Conservation (phyloP, 2,113 vertebrate species). For the Aegotheles bennettii region DNA sequence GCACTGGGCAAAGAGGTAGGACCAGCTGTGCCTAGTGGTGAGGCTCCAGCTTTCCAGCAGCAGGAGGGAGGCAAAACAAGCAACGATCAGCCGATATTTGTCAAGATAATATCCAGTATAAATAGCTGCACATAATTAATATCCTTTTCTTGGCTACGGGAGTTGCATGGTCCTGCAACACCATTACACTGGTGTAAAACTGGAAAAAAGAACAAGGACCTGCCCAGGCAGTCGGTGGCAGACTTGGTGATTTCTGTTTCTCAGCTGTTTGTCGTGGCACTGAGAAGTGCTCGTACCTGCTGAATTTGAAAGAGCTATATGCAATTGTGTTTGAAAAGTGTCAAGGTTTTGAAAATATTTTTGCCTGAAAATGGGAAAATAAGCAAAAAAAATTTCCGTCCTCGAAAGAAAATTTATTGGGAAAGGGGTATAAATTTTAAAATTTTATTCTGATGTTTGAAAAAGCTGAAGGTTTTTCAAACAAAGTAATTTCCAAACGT, state of each 20-base stretch:
- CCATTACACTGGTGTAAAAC: not conserved
- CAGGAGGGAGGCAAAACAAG: not conserved
- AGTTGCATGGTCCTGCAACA: not conserved
- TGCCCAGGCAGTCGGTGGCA: not conserved
- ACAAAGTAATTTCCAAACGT: not conserved
- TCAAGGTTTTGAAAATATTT: not conserved
- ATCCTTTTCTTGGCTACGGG: not conserved
- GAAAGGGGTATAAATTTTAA: not conserved
- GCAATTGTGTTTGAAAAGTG: not conserved
- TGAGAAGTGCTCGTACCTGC: not conserved
- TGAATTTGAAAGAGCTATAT: not conserved
- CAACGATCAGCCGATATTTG: not conserved
- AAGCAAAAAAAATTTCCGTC: not conserved
- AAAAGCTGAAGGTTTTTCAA: not conserved
- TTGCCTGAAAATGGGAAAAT: not conserved
- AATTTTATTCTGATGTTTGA: not conserved
- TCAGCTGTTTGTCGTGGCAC: not conserved
- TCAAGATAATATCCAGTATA: not conserved
- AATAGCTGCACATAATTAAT: not conserved
- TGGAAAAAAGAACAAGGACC: not conserved
- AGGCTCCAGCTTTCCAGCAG: not conserved
- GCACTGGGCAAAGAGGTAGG: not conserved
- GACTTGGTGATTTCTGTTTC: not conserved
- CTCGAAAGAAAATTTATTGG: not conserved
- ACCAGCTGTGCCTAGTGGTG: fast-evolving